A percentile compares a stretch with the other conserved stretches of the same genome.
Evolutionary conservation across 1,140 invertebrate species (phyloP).

Genomic region (Calephelis nemesis): DNA sequence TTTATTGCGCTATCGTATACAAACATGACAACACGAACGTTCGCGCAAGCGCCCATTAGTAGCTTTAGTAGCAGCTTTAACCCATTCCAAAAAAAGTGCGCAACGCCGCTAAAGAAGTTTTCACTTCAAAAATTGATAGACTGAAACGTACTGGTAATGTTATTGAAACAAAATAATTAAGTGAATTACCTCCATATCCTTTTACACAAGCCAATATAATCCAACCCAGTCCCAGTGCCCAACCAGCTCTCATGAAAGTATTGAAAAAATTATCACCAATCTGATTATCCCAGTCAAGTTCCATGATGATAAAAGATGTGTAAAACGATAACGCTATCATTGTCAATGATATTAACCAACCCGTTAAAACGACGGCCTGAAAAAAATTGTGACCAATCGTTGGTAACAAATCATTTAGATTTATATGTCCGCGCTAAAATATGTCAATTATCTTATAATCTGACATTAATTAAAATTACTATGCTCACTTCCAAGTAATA

Average conservation of each 20-base stretch:
- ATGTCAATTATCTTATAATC: no score
- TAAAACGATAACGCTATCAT: slow-evolving; percentile 37
- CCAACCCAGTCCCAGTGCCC: slow-evolving; percentile 83
- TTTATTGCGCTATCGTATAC: no score
- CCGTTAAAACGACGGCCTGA: slow-evolving; percentile 33
- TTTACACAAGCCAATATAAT: slow-evolving; percentile 81
- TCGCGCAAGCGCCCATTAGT: no score
- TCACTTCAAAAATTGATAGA: no score
- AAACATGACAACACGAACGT: no score
- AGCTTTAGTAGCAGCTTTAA: no score
- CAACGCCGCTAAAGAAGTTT: no score
- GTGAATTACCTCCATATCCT: slow-evolving; percentile 79
- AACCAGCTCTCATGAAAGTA: slow-evolving; percentile 81
- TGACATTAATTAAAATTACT: no score
- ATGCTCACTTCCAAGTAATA: no score
- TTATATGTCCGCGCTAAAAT: neutral
- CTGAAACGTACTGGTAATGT: no score
- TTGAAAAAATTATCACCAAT: slow-evolving; percentile 66
- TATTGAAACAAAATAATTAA: no score
- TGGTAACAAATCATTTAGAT: neutral
- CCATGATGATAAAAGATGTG: slow-evolving; percentile 34
- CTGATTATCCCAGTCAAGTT: slow-evolving; percentile 47
- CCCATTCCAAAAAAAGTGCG: no score
- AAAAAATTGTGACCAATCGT: slow-evolving; percentile 22
- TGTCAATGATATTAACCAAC: slow-evolving; percentile 33